Evolutionary conservation across 2,113 vertebrate genomes (phyloP).

Genomic region (Atherinomorus stipes): DNA sequence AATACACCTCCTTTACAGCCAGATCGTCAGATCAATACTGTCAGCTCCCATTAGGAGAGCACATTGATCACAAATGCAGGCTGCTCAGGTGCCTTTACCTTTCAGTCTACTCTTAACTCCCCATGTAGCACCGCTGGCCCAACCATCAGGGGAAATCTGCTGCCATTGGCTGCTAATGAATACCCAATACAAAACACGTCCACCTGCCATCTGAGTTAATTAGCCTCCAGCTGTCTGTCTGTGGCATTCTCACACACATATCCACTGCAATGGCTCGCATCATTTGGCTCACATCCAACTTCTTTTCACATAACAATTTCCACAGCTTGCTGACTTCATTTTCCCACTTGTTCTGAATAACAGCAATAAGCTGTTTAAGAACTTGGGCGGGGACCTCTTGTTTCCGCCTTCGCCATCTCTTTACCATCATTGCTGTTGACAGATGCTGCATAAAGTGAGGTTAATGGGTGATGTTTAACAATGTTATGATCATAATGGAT

Average conservation of each 20-base stretch:
- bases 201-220: conserved; percentile 42
- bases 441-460: neutral
- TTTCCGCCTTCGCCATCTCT: conserved; percentile 17
- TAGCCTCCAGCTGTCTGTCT: conserved; percentile 28
- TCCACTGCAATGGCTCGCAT: neutral
- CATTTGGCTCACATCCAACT: conserved; percentile 15
- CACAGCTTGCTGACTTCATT: conserved; percentile 22
- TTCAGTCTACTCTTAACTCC: conserved; percentile 22
- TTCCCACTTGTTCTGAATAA: conserved; percentile 5
- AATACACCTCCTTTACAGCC: conserved; percentile 16
- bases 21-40: conserved; percentile 70
- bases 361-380: conserved; percentile 34
- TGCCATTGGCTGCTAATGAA: conserved; percentile 48
- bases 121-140: neutral
- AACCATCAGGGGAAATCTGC: conserved; percentile 25
- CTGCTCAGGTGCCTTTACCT: conserved; percentile 39
- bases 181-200: conserved; percentile 38
- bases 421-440: conserved; percentile 5
- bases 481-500: neutral
- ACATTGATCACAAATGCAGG: conserved; percentile 55
- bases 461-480: conserved; percentile 10
- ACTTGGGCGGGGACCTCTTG: conserved; percentile 28
- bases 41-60: conserved; percentile 69
- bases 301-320: conserved; percentile 39
- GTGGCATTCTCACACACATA: conserved; percentile 17